These are phyloP conservation scores for Loxodonta africana DNA, from an alignment of 2,113 vertebrate genomes.

Conservation along the genomic window DNA sequence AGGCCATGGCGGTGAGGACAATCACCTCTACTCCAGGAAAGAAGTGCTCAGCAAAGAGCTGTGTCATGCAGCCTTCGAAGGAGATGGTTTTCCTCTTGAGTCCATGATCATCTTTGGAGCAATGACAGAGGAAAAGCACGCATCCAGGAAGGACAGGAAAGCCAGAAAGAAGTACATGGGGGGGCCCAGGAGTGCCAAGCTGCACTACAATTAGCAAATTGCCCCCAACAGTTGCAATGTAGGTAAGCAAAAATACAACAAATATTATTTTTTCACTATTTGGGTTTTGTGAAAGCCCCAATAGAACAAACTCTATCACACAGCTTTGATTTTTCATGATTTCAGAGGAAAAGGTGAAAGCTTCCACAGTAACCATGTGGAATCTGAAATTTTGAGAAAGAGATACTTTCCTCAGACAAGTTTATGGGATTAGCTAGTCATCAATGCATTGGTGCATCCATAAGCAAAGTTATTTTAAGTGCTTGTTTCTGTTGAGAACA, in stretches of 20 bases:
- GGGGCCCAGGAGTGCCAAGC: neutral
- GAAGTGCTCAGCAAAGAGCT: neutral
- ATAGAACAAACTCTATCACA: constrained; percentile 34
- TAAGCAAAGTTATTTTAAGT: neutral
- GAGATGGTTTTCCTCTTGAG: neutral
- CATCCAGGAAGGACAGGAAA: neutral
- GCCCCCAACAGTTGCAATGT: neutral
- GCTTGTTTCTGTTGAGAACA: rapidly evolving
- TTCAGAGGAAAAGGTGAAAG: neutral
- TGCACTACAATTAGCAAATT: constrained; percentile 31
- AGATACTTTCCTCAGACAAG: neutral
- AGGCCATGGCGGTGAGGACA: constrained; percentile 16
- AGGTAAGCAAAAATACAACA: constrained; percentile 20
- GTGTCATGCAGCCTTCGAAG: neutral
- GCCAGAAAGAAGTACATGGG: constrained; percentile 63
- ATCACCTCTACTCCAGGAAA: neutral
- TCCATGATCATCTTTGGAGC: neutral
- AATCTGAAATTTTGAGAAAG: neutral
- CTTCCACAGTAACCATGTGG: neutral
- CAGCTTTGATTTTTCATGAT: constrained; percentile 62
- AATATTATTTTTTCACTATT: constrained; percentile 51
- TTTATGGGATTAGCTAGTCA: neutral
- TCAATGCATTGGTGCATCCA: rapidly evolving
- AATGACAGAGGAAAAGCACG: neutral
- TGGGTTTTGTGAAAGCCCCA: constrained; percentile 46